Base-by-base conservation (phyloP, 2,113 vertebrate genomes). In the Murina feae region DNA sequence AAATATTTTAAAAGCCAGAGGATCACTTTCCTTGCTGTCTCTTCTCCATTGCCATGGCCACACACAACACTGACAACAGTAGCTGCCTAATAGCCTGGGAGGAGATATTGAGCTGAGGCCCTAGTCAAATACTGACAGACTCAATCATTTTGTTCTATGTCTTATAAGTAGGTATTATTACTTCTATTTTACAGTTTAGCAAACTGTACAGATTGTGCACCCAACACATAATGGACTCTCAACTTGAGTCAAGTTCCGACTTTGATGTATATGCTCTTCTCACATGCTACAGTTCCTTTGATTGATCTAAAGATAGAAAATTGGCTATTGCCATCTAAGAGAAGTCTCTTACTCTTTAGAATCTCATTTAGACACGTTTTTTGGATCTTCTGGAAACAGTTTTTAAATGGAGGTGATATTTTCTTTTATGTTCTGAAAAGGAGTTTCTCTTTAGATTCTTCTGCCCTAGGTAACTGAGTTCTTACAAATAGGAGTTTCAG, bases 331-430 rank as follows among this genome's bases (percentile, higher is more conserved):
- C 16, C 28, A 44, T 39, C 17, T 44, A 49, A 66, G 30, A 32
- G 18, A 87, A 84, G 23, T 51, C 37, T 58, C 42, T 90, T 74
- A 58, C 30, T 63, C 32, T 82, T 83, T 44, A 63, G 47, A 93
- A 49, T 87, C 32, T 84, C 39, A 84, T 60, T 60, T 58, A 71
- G 25, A 39, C 16, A 58, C 30, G 66, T 68, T 51, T 60, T 79
- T 17, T 68, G 55, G n/a, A 72, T 78, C n/a, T 68, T 51, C 23
- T 74, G 8, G 39, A 68, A 74, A 78, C 4, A 25, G 18, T 83
- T 93, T 89, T 87, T 65, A 93, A 92, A 65, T 68, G 68, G 69
- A 90, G 12, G 4, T 53, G n/a, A 82, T 32, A 35, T 91, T 88
- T 79, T 37, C 35, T 84, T 74, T 12, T 68, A 44, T 69, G 32